Evolutionary conservation across 37 sponge, comb jelly and placozoan genomes (phyloP).

Genomic region (Eunapius fragilis): DNA sequence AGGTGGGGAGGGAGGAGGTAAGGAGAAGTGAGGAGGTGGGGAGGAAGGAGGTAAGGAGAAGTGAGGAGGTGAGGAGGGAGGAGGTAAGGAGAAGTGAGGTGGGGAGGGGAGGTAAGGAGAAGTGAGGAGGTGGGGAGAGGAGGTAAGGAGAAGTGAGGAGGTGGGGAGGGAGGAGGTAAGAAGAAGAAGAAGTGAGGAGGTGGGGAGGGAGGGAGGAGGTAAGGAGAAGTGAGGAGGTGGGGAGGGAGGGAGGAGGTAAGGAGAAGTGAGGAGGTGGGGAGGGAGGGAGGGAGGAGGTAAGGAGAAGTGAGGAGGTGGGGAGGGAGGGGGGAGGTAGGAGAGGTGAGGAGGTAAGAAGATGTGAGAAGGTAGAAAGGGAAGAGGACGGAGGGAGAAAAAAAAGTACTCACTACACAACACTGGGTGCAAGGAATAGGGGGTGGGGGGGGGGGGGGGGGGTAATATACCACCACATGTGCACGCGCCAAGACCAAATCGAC

Average conservation of each 20-base stretch:
- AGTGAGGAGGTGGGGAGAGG: no score
- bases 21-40: neutral
- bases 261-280: neutral
- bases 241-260: neutral
- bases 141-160: no score
- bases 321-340: neutral
- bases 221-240: neutral
- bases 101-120: no score
- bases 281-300: no score
- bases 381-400: no score
- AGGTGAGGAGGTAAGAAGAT: neutral
- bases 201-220: neutral
- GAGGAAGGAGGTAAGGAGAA: neutral
- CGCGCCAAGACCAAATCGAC: constrained; percentile 59
- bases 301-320: neutral
- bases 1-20: neutral
- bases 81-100: no score
- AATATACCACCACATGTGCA: constrained; percentile 27
- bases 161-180: neutral
- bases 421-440: no score
- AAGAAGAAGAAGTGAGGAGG: no score
- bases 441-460: neutral
- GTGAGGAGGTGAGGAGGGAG: neutral
- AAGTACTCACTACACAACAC: no score
- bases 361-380: no score